These are phyloP conservation scores for Temnothorax unifasciatus DNA, from an alignment of 2,888 invertebrate species.

Conservation along the genomic window DNA sequence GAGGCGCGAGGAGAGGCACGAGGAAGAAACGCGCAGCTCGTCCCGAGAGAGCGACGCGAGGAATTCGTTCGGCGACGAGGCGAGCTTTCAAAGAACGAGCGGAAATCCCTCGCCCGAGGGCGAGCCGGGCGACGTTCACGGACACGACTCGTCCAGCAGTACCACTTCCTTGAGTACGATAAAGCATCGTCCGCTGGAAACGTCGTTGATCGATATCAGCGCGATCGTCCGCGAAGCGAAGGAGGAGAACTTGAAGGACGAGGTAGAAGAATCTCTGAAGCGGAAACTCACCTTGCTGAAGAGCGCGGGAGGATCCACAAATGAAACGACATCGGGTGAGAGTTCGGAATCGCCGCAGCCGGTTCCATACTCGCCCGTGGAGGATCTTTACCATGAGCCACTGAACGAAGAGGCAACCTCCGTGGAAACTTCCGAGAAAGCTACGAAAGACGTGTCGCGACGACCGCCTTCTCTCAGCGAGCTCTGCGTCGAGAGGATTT, in stretches of 20 bases:
- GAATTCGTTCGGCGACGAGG: conserved; percentile 41
- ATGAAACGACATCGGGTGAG: conserved; percentile 45
- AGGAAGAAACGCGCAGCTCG: conserved; percentile 42
- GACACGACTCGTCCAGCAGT: conserved; percentile 88
- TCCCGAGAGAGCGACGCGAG: conserved; percentile 19
- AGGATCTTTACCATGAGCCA: conserved; percentile 77
- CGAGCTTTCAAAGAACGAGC: conserved; percentile 14
- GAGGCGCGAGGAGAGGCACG: conserved; percentile 37
- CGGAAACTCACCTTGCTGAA: conserved; percentile 71
- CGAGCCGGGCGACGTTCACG: conserved; percentile 56
- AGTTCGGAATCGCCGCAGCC: conserved; percentile 64
- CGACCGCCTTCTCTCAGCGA: conserved; percentile 88
- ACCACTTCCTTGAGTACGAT: conserved; percentile 90
- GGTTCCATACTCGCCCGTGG: conserved; percentile 73
- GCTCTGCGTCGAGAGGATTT: conserved; percentile 89
- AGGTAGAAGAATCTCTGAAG: conserved; percentile 67
- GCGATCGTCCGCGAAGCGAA: conserved; percentile 87
- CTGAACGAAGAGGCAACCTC: conserved; percentile 17
- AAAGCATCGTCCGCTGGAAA: conserved; percentile 89
- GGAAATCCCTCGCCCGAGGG: conserved; percentile 20
- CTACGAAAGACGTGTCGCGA: background rate
- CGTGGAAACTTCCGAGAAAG: background rate
- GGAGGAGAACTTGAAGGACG: conserved; percentile 66
- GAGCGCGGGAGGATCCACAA: conserved; percentile 78
- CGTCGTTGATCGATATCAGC: conserved; percentile 89